Base-by-base conservation (phyloP, 2,113 vertebrate species). In the Fulmarus glacialis region DNA sequence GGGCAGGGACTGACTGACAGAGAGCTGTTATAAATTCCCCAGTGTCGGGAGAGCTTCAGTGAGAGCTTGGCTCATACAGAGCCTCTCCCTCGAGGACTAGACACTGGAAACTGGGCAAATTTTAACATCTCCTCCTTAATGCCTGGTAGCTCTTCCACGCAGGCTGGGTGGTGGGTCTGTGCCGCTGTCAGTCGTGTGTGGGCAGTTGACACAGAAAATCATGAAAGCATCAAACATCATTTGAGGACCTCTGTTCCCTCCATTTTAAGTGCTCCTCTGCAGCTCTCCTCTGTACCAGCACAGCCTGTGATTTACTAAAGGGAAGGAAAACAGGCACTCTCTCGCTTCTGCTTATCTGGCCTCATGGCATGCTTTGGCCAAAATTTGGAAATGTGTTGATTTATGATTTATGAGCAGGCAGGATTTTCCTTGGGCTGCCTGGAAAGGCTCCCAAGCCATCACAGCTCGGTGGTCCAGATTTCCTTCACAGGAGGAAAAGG, bases 111-210 rank as follows among this genome's bases (percentile, higher is more conserved):
- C 5, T 2, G 47, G 29, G 9, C 19, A 6, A 4, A 19, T 85
- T 22, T 36, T 20, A 66, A 56, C 12, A 15, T 43, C 6, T 66
- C 8, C 38, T 82, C 45, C 19, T 5, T 2, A 21, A 48, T 36
- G 81, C 45, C 42, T 32, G 15, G 11, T 34, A n/a, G 17, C 36
- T 38, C 5, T 43, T 56, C 32, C 43, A 15, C 11, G 53, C 27
- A n/a, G n/a, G 12, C 11, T 6, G 4, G 8, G 8, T 15, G 8
- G 8, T 22, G 42, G 23, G 12, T 60, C 24, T 45, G 32, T 52
- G 8, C 45, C 1, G 0, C 3, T 11, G 3, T n/a, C 48, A 23
- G 14, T 3, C 0, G 0, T 4, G 4, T 19, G 26, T 3, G 30
- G 66, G 43, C 42, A 53, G 15, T 1, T n/a, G 82, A 38, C 3